Evolutionary conservation across 2,113 vertebrate species (phyloP).

Genomic region (Donacobius atricapilla): DNA sequence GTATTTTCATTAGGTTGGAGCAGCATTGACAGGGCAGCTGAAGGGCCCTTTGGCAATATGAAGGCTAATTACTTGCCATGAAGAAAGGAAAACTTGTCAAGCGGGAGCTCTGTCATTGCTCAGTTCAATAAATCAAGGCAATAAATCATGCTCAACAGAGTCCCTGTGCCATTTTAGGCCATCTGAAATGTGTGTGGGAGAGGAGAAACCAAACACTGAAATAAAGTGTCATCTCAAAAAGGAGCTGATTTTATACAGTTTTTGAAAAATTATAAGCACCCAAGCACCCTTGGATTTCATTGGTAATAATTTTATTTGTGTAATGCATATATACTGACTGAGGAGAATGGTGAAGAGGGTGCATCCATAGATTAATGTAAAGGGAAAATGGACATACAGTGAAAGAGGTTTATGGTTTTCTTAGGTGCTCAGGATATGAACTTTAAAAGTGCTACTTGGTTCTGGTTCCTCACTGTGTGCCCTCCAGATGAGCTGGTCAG

Average conservation of each 20-base stretch:
- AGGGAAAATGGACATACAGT: background rate
- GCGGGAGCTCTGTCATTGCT: constrained; percentile 53
- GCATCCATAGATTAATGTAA: background rate
- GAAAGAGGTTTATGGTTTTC: background rate
- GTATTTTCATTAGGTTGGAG: constrained; percentile 54
- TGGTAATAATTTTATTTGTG: background rate
- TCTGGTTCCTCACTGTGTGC: background rate
- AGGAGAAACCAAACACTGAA: background rate
- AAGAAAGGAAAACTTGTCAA: constrained; percentile 69
- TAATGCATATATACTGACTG: background rate
- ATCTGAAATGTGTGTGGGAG: background rate
- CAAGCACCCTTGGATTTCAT: background rate
- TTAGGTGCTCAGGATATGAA: background rate
- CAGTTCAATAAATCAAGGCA: constrained; percentile 69
- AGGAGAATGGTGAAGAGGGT: background rate
- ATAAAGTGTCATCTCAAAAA: background rate
- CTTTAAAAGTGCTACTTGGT: background rate
- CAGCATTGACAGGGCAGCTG: constrained; percentile 62
- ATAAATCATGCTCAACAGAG: constrained; percentile 54
- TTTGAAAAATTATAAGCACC: background rate
- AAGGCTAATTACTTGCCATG: constrained; percentile 74
- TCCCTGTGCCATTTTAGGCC: constrained; percentile 24
- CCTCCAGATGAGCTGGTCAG: background rate
- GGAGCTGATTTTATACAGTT: background rate
- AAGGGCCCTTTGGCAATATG: constrained; percentile 71